Conservation (phyloP, 1,140 invertebrate genomes). For the Conopomorpha cramerella region DNA sequence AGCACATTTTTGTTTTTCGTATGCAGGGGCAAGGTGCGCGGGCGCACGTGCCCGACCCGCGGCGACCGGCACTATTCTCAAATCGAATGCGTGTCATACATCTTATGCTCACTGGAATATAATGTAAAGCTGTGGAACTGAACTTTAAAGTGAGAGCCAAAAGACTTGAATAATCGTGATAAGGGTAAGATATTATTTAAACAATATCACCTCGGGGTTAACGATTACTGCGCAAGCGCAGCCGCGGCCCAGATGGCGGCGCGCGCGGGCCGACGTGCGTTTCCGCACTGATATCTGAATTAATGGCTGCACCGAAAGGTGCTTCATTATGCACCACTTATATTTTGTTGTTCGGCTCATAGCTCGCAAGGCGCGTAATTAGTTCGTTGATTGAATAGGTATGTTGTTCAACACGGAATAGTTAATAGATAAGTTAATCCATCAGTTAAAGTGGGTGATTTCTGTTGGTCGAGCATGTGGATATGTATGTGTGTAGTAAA, state of each 20-base stretch:
- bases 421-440: no score
- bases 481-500: no score
- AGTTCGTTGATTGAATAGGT: no score
- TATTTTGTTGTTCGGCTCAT: constrained; percentile 41
- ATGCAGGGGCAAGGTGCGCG: constrained; percentile 37
- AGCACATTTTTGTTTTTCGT: no score
- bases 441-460: no score
- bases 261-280: constrained; percentile 57
- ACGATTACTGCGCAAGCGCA: constrained; percentile 51
- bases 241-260: constrained; percentile 46
- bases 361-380: no score
- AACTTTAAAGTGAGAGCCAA: constrained; percentile 29
- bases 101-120: constrained; percentile 29
- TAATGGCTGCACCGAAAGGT: constrained; percentile 56
- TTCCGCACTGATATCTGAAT: constrained; percentile 61
- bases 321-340: constrained; percentile 55
- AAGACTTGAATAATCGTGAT: constrained; percentile 48
- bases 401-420: no score
- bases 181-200: constrained; percentile 48
- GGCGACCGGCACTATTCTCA: constrained; percentile 37
- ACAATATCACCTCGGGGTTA: constrained; percentile 60
- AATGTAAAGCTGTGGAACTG: constrained; percentile 40
- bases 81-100: constrained; percentile 55
- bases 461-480: no score
- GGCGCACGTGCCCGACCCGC: constrained; percentile 42